A percentile compares a stretch with the other conserved stretches of the same genome.
Conservation (phyloP, 2,113 vertebrate genomes). For the Cynopterus brachyotis region DNA sequence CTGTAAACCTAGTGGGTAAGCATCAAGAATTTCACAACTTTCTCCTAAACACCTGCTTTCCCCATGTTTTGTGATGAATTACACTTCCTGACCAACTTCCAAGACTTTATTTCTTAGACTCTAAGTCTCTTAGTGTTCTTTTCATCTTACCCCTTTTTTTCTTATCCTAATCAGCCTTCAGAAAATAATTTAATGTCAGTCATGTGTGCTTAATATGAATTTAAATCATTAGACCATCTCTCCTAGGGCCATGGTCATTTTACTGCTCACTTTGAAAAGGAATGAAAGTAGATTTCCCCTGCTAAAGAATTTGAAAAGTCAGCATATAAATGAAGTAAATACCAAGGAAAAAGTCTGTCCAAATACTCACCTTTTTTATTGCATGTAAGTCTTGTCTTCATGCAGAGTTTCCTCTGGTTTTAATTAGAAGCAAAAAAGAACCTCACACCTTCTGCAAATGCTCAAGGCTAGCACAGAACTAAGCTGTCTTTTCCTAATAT, state of each 20-base stretch:
- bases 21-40: background rate
- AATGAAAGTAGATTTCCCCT: background rate
- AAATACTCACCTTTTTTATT: background rate
- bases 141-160: background rate
- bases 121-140: background rate
- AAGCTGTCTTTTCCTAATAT: background rate
- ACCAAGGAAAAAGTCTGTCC: background rate
- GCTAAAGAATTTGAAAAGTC: background rate
- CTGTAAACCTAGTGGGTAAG: too few relatives aligned
- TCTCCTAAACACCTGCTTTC: background rate
- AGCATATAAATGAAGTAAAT: background rate
- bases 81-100: background rate
- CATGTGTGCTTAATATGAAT: background rate
- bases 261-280: background rate
- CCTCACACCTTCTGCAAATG: slow-evolving; percentile 8
- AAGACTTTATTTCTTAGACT: background rate
- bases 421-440: slow-evolving; percentile 28
- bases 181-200: background rate
- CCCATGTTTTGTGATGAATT: background rate
- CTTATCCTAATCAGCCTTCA: background rate
- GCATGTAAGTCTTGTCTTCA: background rate
- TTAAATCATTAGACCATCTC: background rate
- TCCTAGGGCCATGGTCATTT: background rate
- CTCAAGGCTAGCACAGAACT: background rate
- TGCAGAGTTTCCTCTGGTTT: background rate